Conservation (phyloP, 2,888 invertebrate species). For the Brenthis hecate region DNA sequence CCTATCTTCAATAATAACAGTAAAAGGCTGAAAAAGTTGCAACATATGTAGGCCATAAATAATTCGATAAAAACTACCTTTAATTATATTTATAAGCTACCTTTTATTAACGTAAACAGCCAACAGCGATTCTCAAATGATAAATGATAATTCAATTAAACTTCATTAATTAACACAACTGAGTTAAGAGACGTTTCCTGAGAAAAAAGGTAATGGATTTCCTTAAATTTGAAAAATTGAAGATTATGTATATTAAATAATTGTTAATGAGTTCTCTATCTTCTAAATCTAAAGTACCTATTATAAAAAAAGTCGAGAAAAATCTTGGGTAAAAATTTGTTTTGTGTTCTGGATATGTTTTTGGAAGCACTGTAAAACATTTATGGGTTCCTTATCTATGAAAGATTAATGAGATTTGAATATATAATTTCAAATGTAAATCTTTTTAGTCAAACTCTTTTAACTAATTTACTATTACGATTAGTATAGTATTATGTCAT, state of each 20-base stretch:
- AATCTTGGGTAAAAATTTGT: slow-evolving; percentile 10
- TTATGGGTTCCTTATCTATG: too few relatives aligned
- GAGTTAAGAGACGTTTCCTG: not conserved
- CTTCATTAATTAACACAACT: not conserved
- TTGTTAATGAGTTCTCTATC: slow-evolving; percentile 8
- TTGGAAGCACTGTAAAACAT: too few relatives aligned
- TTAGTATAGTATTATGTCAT: too few relatives aligned
- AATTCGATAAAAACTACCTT: not conserved
- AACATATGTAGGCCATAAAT: too few relatives aligned
- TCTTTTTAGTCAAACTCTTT: too few relatives aligned
- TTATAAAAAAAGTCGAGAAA: slow-evolving; percentile 4
- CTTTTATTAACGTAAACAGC: not conserved
- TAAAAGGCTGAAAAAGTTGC: too few relatives aligned
- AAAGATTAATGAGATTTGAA: too few relatives aligned
- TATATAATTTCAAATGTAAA: too few relatives aligned
- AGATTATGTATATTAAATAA: slow-evolving; percentile 14
- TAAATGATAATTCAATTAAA: slow-evolving; percentile 10
- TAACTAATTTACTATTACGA: too few relatives aligned
- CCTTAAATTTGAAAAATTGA: slow-evolving; percentile 16
- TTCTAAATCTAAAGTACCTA: not conserved
- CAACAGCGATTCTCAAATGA: not conserved
- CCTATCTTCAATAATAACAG: too few relatives aligned
- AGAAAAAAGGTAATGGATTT: slow-evolving; percentile 19
- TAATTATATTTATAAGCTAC: not conserved
- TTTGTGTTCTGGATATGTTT: not conserved